Base-by-base conservation (phyloP, 2,888 invertebrate genomes). In the Myopa tessellatipennis region DNA sequence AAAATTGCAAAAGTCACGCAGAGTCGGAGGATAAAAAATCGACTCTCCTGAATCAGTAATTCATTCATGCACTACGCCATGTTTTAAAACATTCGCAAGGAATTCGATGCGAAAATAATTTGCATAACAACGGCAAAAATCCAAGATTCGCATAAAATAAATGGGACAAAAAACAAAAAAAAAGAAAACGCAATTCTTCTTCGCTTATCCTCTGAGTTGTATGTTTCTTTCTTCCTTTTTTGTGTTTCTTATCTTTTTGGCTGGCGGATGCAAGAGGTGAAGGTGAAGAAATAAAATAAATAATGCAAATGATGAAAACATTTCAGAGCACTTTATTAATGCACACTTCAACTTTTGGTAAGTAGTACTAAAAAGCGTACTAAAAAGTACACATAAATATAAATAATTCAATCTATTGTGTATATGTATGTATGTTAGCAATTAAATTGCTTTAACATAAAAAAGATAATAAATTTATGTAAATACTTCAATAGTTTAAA, bases 101-200 rank as follows among this genome's bases (percentile, higher is more conserved):
- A 69, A 38, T 70, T 70, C 18, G 58, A 45, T 58, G 75, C 69
- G 60, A 69, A 58, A 75, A 69, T 69, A 75, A 75, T 75, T 75
- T 75, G 69, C 75, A 75, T 75, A 60, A 75, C 26, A 75, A 60
- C 40, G 36, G 45, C 69, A 67, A 52, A n/a, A 26, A n/a, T 4
- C 26, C 61, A 63, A 63, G 61, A 63, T 63, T 63, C 61, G 34
- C 61, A 63, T 18, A 63, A 63, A 12, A 63, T 63, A 34, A 63
- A 63, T 63, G 34, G 26, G 10, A 7, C 4, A 63, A 38, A 55
- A 52, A 70, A 26, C 12, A 36, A 8, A 40, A 40, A 45, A 4
- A 36, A 26, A 34, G 34, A 70, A 52, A 70, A 14, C 14, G 10
- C 26, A 63, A 63, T 36, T 36, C 34, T 63, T 26, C 34, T 70